Evolutionary conservation across 1,140 invertebrate genomes (phyloP).

Genomic region (Subanguina moxae): DNA sequence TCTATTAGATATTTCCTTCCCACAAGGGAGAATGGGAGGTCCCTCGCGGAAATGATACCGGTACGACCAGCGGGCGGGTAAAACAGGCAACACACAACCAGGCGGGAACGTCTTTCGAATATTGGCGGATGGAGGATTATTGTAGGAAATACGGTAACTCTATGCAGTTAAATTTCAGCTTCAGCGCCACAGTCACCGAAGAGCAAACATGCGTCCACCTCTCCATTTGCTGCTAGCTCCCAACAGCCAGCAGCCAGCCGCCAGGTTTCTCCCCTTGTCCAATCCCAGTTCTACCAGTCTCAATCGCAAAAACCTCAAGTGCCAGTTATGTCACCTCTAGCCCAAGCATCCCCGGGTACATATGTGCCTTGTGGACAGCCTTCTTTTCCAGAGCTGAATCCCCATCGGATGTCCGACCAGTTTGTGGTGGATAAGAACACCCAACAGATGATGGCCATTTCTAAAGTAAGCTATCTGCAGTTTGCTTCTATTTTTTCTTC

Average conservation of each 20-base stretch:
- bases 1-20: too few species aligned
- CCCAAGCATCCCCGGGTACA: not conserved
- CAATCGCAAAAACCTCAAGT: constrained; percentile 14
- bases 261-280: not conserved
- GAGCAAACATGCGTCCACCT: not conserved
- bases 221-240: not conserved
- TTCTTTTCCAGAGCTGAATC: too few species aligned
- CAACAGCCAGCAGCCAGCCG: not conserved
- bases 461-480: not conserved
- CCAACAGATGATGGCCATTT: not conserved
- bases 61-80: too few species aligned
- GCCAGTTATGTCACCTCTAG: not conserved
- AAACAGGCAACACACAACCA: too few species aligned
- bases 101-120: too few species aligned
- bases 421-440: not conserved
- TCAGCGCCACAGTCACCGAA: not conserved
- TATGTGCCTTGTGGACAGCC: too few species aligned
- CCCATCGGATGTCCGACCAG: not conserved
- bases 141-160: too few species aligned
- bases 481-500: not conserved
- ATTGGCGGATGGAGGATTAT: too few species aligned
- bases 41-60: too few species aligned
- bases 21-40: too few species aligned
- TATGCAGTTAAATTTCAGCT: not conserved
- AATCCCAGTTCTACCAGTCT: constrained; percentile 4